Evolutionary conservation across 2,797 vertebrate species (phyloP).

Genomic region (Oryzias sinensis): DNA sequence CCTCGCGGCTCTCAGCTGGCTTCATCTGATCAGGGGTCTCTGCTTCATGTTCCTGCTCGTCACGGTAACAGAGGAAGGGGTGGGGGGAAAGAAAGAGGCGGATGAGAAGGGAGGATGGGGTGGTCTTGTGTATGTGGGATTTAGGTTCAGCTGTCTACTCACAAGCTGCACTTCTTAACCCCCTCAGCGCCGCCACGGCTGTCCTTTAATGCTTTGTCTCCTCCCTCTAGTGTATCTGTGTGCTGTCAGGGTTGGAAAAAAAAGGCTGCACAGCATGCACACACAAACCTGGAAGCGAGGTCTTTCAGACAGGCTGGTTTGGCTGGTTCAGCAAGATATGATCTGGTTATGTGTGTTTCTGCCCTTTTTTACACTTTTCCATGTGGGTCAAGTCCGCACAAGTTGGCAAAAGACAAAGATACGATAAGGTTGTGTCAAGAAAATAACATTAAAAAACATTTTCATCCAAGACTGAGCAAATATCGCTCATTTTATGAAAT

Average conservation of each 20-base stretch:
- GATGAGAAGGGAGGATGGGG: constrained; percentile 34
- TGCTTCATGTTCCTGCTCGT: constrained; percentile 59
- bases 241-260: constrained; percentile 57
- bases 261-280: constrained; percentile 14
- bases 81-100: constrained; percentile 39
- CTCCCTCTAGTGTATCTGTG: constrained; percentile 45
- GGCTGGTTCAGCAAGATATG: constrained; percentile 60
- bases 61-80: constrained; percentile 52
- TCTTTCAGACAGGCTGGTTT: constrained; percentile 35
- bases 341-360: constrained; percentile 59
- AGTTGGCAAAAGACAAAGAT: constrained; percentile 11
- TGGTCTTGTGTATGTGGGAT: constrained; percentile 69
- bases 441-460: not conserved
- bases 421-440: constrained; percentile 25
- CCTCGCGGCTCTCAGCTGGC: constrained; percentile 42
- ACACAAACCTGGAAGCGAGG: constrained; percentile 34
- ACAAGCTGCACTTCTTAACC: constrained; percentile 58
- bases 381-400: constrained; percentile 28
- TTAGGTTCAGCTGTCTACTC: constrained; percentile 81
- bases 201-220: constrained; percentile 42
- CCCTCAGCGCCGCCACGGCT: constrained; percentile 33
- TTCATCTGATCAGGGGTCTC: constrained; percentile 61
- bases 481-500: not conserved
- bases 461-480: not conserved
- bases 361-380: constrained; percentile 27